These are phyloP conservation scores for Rhynchotus rufescens DNA, from an alignment of 2,797 vertebrate species.

Conservation along the genomic window DNA sequence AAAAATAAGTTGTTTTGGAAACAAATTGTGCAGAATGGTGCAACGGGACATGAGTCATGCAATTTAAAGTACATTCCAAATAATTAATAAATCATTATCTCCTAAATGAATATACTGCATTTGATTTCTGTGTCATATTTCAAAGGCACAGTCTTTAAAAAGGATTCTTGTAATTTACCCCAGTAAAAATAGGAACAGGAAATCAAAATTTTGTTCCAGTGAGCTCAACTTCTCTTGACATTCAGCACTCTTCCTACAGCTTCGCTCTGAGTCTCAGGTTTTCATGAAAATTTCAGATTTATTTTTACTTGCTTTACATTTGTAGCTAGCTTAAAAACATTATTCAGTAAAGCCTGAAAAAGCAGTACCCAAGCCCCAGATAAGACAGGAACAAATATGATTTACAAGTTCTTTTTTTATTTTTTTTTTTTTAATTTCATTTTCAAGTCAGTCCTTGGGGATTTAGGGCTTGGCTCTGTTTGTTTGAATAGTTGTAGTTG, in stretches of 20 bases:
- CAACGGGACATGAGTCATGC: background rate
- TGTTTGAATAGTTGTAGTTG: background rate
- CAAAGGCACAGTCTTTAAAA: background rate
- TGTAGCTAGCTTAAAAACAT: conserved; percentile 4
- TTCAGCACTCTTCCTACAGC: background rate
- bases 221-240: background rate
- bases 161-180: background rate
- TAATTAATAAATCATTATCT: background rate
- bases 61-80: conserved; percentile 5
- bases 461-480: background rate
- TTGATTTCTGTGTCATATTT: background rate
- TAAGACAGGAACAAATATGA: background rate
- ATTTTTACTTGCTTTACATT: conserved; percentile 5
- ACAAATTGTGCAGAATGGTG: background rate
- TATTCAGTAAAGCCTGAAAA: background rate
- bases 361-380: background rate
- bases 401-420: background rate
- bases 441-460: background rate
- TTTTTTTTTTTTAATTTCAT: background rate
- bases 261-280: background rate
- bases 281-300: background rate
- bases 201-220: background rate
- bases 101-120: background rate
- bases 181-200: background rate
- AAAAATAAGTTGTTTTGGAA: background rate